Percentiles rank a stretch among this genome's conserved stretches.
phyloP scores from a whole-genome alignment of 2,888 invertebrate genomes.

The Agonopterix heracliana region DNA sequence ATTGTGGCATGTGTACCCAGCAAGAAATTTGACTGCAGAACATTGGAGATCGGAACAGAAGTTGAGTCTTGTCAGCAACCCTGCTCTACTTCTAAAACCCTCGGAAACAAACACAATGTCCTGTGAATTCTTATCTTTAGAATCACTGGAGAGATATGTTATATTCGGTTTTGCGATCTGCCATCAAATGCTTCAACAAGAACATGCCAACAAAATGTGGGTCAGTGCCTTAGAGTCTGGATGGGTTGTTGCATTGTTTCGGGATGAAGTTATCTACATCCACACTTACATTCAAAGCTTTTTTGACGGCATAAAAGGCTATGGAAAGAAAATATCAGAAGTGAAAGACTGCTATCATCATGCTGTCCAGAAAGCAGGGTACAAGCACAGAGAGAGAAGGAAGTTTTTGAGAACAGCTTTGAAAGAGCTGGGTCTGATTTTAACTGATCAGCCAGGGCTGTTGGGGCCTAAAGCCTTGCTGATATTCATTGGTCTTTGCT shows the following conservation, averaged over 20 bases:
- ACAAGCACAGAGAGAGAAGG: slow-evolving; percentile 94
- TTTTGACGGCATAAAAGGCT: slow-evolving; percentile 97
- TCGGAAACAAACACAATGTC: slow-evolving; percentile 97
- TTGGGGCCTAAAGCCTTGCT: slow-evolving; percentile 97
- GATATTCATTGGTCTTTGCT: slow-evolving; percentile 96
- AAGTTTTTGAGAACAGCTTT: slow-evolving; percentile 97
- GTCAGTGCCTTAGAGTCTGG: slow-evolving; percentile 92
- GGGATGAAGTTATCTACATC: slow-evolving; percentile 97
- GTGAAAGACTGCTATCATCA: slow-evolving; percentile 96
- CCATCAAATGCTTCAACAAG: slow-evolving; percentile 90
- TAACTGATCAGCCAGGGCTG: slow-evolving; percentile 98
- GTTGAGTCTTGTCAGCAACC: slow-evolving; percentile 94
- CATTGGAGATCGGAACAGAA: slow-evolving; percentile 96
- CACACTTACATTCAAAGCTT: slow-evolving; percentile 95
- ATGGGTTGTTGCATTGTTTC: slow-evolving; percentile 95
- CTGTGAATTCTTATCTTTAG: slow-evolving; percentile 97
- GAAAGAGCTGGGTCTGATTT: slow-evolving; percentile 94
- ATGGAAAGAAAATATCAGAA: slow-evolving; percentile 93
- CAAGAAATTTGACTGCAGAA: slow-evolving; percentile 94
- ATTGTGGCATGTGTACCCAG: slow-evolving; percentile 89
- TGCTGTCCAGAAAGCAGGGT: slow-evolving; percentile 93
- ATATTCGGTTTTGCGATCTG: slow-evolving; percentile 95
- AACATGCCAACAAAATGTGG: slow-evolving; percentile 92
- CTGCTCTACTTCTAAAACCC: slow-evolving; percentile 94
- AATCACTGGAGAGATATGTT: slow-evolving; percentile 97